Percentiles rank a stretch among this genome's conserved stretches.
Evolutionary conservation across 2,797 vertebrate genomes (phyloP).

Genomic region (Acrossocheilus fasciatus): DNA sequence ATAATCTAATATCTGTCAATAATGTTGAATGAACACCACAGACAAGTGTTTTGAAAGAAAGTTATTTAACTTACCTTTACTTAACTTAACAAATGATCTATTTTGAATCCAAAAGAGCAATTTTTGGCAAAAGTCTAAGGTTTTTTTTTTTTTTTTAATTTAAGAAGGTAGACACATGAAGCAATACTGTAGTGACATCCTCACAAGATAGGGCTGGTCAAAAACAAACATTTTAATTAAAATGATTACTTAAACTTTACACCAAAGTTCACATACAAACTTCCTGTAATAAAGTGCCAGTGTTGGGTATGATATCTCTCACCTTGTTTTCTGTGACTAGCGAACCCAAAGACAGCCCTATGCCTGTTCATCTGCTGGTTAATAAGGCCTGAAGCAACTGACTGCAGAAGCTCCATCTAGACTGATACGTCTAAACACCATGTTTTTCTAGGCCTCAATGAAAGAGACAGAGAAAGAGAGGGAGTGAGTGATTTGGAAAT

Average conservation of each 20-base stretch:
- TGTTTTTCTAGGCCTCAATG: conserved; percentile 14
- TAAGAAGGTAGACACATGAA: background rate
- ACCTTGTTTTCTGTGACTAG: conserved; percentile 52
- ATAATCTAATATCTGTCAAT: background rate
- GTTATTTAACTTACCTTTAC: background rate
- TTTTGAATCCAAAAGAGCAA: background rate
- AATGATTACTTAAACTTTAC: background rate
- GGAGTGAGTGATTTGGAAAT: conserved; percentile 24
- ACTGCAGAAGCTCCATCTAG: conserved; percentile 21
- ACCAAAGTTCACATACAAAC: background rate
- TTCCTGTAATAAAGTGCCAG: background rate
- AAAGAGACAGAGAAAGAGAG: background rate
- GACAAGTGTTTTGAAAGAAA: background rate
- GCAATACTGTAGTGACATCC: background rate
- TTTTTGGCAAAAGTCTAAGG: background rate
- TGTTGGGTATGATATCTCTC: conserved; percentile 29
- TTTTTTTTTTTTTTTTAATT: background rate
- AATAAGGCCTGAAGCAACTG: conserved; percentile 21
- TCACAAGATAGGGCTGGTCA: background rate
- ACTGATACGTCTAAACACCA: conserved; percentile 27
- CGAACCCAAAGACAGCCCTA: conserved; percentile 7
- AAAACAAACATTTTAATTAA: background rate
- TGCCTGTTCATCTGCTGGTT: conserved; percentile 19
- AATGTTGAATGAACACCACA: background rate
- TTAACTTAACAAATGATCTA: background rate